These are phyloP conservation scores for Mus spicilegus DNA, from an alignment of 2,113 vertebrate species.

Conservation along the genomic window DNA sequence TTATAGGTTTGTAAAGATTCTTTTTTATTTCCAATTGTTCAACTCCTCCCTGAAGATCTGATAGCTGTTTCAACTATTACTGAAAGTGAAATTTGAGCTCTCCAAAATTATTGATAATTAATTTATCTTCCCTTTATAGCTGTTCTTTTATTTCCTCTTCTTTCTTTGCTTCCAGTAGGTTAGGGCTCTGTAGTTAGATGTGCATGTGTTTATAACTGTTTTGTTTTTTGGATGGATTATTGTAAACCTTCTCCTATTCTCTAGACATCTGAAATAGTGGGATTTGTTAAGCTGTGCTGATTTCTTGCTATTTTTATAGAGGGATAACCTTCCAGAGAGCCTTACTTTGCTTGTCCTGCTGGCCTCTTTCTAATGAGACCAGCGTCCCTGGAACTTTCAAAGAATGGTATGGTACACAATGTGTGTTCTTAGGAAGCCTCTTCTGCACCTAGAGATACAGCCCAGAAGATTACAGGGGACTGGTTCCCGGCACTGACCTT, in stretches of 20 bases:
- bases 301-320: too few species aligned
- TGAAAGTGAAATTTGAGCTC: not conserved
- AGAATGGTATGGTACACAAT: not conserved
- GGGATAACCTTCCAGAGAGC: not conserved
- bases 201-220: not conserved
- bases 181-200: not conserved
- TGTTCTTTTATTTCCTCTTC: not conserved
- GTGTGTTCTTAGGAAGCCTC: not conserved
- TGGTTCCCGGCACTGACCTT: not conserved
- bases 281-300: not conserved
- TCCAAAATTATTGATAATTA: not conserved
- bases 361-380: not conserved
- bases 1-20: not conserved
- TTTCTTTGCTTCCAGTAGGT: not conserved
- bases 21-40: not conserved
- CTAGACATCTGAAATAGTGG: not conserved
- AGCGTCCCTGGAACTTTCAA: not conserved
- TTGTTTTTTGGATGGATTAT: not conserved
- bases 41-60: not conserved
- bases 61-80: not conserved
- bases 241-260: not conserved
- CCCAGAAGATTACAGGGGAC: not conserved
- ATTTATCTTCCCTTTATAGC: not conserved
- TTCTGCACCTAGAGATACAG: not conserved
- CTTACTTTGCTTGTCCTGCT: not conserved